phyloP scores from a whole-genome alignment of 2,888 invertebrate genomes.

The Arctia plantaginis region DNA sequence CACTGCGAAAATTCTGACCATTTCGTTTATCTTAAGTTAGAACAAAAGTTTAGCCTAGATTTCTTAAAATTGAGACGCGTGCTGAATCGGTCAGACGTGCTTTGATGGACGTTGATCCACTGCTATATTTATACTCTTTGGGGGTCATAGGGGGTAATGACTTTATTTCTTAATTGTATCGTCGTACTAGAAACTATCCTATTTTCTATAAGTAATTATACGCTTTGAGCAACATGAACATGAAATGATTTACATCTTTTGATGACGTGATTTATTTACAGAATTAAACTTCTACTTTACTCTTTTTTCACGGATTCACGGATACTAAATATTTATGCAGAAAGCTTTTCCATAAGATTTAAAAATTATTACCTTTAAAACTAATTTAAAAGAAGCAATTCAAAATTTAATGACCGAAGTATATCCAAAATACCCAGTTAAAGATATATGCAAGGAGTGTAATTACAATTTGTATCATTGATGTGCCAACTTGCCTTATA shows the following conservation, averaged over 20 bases:
- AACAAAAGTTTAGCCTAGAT: not conserved
- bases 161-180: slow-evolving; percentile 23
- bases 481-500: not conserved
- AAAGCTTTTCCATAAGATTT: not conserved
- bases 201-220: slow-evolving; percentile 6
- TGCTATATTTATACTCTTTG: slow-evolving; percentile 31
- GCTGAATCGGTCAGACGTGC: slow-evolving; percentile 4
- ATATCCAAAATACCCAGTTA: no score
- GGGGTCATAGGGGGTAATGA: slow-evolving; percentile 32
- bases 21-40: not conserved
- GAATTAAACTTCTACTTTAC: not conserved
- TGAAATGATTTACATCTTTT: not conserved
- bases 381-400: no score
- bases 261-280: not conserved
- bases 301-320: not conserved
- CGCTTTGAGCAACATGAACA: slow-evolving; percentile 1
- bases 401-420: no score
- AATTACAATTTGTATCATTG: not conserved
- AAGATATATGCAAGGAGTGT: no score
- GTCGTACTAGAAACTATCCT: slow-evolving; percentile 7
- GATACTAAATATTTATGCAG: not conserved
- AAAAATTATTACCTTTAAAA: not conserved
- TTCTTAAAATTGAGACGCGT: slow-evolving; percentile 22
- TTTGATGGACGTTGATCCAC: slow-evolving; percentile 39
- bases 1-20: not conserved